Evolutionary conservation across 2,797 vertebrate species (phyloP), one percentile per base, ranked within the genome.

Genomic region (Oryzias sinensis): DNA sequence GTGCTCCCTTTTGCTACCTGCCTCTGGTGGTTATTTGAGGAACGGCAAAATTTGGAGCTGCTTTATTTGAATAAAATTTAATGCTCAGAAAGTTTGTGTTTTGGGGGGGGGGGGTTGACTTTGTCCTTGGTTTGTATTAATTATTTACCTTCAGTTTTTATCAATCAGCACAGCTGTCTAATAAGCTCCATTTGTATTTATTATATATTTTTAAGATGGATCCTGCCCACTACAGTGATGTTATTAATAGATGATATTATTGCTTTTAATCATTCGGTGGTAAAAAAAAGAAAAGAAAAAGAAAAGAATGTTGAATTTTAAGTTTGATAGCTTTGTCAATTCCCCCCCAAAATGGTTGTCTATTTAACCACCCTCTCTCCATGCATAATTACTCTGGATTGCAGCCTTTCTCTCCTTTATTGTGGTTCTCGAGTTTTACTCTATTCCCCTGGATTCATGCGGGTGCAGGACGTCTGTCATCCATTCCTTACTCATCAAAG

Each of bases 291-390:
- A 95, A 95, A 92, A 95, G 98, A 96, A 99, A 98, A 97, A n/a
- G n/a, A n/a, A n/a, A n/a, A n/a, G n/a, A n/a, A n/a, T n/a, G n/a
- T n/a, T n/a, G n/a, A n/a, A n/a, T n/a, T 97, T 98, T 97, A 95
- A 93, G 92, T 97, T 98, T 97, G 95, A 98, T 98, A 98, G 97
- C 97, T 99, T 99, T 99, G 97, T 98, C 96, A 98, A 98, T 97
- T 97, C 87, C 29, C 29, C 29, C 8, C 29, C 5, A 29, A 29
- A 33, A 9, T 8, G 97, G 94, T 95, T 98, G 97, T 99, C 98
- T 97, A 98, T 99, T 97, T 94, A 95, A 93, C 94, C 90, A 91
- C 95, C 94, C 93, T 94, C 94, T 95, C 95, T 94, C 96, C 95
- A 81, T 82, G 92, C 92, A 92, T 93, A n/a, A n/a, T n/a, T 94